Conservation (phyloP, 2,888 invertebrate genomes). For the Athalia cordata region DNA sequence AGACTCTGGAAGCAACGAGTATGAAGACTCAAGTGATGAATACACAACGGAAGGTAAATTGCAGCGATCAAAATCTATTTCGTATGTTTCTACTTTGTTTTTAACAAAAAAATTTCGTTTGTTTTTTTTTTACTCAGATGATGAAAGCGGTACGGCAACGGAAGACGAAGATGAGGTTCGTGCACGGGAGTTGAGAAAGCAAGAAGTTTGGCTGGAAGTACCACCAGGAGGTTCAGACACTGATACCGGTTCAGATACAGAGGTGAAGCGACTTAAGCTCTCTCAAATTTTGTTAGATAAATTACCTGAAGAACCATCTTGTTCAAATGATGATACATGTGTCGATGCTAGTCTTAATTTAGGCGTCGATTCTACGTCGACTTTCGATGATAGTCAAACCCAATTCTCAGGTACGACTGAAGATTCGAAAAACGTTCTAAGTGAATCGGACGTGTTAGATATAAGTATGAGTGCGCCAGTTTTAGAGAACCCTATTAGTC, state of each 20-base stretch:
- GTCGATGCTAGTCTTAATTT: conserved; percentile 10
- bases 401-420: background rate
- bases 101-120: conserved; percentile 27
- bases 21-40: conserved; percentile 73
- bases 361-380: background rate
- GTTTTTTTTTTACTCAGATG: conserved; percentile 73
- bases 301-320: conserved; percentile 49
- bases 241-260: conserved; percentile 82
- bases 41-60: conserved; percentile 69
- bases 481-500: conserved; percentile 8
- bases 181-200: conserved; percentile 80
- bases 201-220: conserved; percentile 81
- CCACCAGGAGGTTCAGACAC: conserved; percentile 79
- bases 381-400: conserved; percentile 5
- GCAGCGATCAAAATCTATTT: background rate
- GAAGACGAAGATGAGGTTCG: conserved; percentile 83
- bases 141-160: conserved; percentile 82
- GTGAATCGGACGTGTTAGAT: background rate
- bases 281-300: conserved; percentile 57
- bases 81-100: background rate
- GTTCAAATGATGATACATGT: conserved; percentile 34
- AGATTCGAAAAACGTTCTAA: conserved; percentile 7
- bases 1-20: conserved; percentile 75
- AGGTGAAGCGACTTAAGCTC: conserved; percentile 76
- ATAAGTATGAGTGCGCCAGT: background rate